phyloP scores from a whole-genome alignment of 2,113 vertebrate species.

The Boulengeromyrus knoepffleri region DNA sequence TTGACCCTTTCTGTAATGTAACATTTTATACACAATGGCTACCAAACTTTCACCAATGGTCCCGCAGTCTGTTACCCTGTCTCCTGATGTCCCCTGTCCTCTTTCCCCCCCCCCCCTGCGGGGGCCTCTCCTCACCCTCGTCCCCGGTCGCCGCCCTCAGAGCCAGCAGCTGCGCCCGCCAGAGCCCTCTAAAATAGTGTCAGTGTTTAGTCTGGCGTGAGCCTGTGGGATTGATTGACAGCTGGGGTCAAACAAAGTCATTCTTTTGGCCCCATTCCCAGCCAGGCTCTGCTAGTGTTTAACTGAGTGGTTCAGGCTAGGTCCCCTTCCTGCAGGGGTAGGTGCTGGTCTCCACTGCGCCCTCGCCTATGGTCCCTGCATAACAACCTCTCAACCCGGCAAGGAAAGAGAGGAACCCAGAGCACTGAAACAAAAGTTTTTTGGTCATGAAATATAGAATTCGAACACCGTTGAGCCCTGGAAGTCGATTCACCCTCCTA shows the following conservation, averaged over 20 bases:
- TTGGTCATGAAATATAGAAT: background rate
- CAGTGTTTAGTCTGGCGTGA: constrained; percentile 80
- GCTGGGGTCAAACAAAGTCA: constrained; percentile 81
- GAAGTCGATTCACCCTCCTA: background rate
- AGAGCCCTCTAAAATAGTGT: constrained; percentile 83
- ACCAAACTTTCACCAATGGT: background rate
- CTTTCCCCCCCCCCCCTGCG: background rate
- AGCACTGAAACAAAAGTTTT: background rate
- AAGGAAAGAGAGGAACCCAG: constrained; percentile 30
- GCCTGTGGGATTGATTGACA: constrained; percentile 77
- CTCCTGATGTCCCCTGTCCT: constrained; percentile 5
- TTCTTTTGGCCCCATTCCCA: constrained; percentile 74
- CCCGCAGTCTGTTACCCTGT: constrained; percentile 18
- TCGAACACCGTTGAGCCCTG: background rate
- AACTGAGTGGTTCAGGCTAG: constrained; percentile 51
- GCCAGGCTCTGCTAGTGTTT: constrained; percentile 74
- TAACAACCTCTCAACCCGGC: constrained; percentile 20
- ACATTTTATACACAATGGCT: background rate
- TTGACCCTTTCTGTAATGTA: background rate
- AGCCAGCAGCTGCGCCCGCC: constrained; percentile 77
- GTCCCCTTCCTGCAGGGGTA: constrained; percentile 53
- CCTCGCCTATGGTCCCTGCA: constrained; percentile 36
- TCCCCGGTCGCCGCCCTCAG: constrained; percentile 61
- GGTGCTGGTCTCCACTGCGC: constrained; percentile 66
- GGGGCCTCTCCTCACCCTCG: constrained; percentile 45